phyloP scores from a whole-genome alignment of 2,888 invertebrate species.

The Zelleria hepariella region DNA sequence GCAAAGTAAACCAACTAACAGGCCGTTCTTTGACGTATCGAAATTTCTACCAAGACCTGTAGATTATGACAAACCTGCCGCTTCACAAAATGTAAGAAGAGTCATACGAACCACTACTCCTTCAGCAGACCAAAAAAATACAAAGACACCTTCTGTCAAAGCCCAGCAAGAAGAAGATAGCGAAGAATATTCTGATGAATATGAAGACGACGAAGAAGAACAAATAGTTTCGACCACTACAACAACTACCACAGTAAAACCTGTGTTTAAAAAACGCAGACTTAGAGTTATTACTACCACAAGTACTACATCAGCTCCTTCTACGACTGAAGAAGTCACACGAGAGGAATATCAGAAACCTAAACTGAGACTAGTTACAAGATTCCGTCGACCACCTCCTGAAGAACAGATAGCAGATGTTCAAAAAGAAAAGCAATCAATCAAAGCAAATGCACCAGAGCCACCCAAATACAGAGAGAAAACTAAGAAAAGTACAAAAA shows the following conservation, averaged over 20 bases:
- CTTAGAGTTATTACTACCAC: conserved; percentile 9
- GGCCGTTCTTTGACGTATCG: conserved; percentile 29
- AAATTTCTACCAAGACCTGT: conserved; percentile 26
- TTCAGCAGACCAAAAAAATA: neutral
- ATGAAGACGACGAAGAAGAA: conserved; percentile 35
- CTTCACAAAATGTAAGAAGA: conserved; percentile 25
- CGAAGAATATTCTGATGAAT: conserved; percentile 34
- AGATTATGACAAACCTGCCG: conserved; percentile 31
- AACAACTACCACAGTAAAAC: conserved; percentile 33
- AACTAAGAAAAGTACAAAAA: conserved; percentile 51
- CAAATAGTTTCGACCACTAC: conserved; percentile 21
- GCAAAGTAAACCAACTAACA: conserved; percentile 12
- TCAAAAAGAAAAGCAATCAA: conserved; percentile 13
- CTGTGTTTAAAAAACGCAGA: conserved; percentile 25
- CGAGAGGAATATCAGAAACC: conserved; percentile 22
- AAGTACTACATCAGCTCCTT: conserved; percentile 27
- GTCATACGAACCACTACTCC: conserved; percentile 12
- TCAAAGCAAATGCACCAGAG: conserved; percentile 2
- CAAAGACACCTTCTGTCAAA: neutral
- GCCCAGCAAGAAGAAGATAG: conserved; percentile 20
- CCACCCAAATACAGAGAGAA: conserved; percentile 50
- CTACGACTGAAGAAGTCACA: conserved; percentile 20
- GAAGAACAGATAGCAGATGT: conserved; percentile 13
- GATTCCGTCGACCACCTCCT: conserved; percentile 37
- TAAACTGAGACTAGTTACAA: conserved; percentile 40